Percentiles rank a stretch among this genome's conserved stretches.
Evolutionary conservation across 2,888 invertebrate genomes (phyloP).

Genomic region (Mythimna lalbum): DNA sequence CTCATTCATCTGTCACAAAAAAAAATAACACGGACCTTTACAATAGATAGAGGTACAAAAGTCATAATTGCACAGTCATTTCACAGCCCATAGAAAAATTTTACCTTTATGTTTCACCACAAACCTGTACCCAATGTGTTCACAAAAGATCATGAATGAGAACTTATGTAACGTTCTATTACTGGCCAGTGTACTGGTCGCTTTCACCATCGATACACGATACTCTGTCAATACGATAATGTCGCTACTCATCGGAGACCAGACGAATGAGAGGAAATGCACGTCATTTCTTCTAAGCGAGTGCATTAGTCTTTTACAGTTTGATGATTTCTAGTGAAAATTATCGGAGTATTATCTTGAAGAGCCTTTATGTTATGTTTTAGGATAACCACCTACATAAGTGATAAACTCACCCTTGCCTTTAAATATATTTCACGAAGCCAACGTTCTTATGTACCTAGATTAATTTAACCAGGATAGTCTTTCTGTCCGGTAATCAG

Average conservation of each 20-base stretch:
- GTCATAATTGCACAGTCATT: background rate
- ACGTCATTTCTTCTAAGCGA: conserved; percentile 16
- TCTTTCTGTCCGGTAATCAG: too few species aligned
- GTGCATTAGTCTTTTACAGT: conserved; percentile 1
- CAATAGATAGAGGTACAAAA: background rate
- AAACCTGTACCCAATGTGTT: conserved; percentile 22
- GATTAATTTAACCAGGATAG: background rate
- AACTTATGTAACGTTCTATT: conserved; percentile 53
- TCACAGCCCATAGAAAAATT: background rate
- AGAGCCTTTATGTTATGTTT: background rate
- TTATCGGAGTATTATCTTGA: conserved; percentile 1
- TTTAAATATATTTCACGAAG: too few species aligned
- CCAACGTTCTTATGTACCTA: too few species aligned
- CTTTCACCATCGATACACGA: conserved; percentile 59
- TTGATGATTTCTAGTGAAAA: background rate
- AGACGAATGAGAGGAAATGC: conserved; percentile 17
- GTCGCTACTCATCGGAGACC: conserved; percentile 36
- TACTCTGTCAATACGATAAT: conserved; percentile 59
- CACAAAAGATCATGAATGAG: conserved; percentile 45
- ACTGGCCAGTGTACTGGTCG: background rate
- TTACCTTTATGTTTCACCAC: conserved; percentile 27
- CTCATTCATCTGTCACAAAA: too few species aligned
- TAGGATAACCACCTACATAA: background rate
- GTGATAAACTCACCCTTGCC: too few species aligned
- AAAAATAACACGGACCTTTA: background rate